These are phyloP conservation scores for Lophura nycthemera DNA, from an alignment of 2,113 vertebrate genomes.

Conservation along the genomic window DNA sequence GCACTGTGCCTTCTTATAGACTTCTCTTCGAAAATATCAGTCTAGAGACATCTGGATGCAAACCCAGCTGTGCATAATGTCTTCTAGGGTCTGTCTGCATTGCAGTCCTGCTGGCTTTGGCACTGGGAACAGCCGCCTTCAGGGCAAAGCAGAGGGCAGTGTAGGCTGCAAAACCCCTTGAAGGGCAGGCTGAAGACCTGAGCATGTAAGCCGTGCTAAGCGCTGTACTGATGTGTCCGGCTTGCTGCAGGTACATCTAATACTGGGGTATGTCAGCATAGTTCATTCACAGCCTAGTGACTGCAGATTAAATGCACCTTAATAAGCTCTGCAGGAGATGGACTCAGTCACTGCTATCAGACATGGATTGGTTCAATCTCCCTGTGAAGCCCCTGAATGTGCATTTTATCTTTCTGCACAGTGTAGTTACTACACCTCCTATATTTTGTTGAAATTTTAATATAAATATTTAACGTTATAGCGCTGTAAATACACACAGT, in stretches of 20 bases:
- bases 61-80: background rate
- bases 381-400: background rate
- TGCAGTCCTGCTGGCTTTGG: background rate
- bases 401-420: background rate
- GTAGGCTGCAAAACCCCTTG: background rate
- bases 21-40: background rate
- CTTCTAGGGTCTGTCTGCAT: background rate
- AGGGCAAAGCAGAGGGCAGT: fast-evolving
- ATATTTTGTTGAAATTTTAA: background rate
- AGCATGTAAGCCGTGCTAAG: background rate
- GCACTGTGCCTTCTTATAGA: background rate
- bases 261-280: background rate
- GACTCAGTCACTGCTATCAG: fast-evolving
- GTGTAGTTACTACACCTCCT: background rate
- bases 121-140: fast-evolving
- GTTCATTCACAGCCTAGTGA: background rate
- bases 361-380: background rate
- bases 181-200: background rate
- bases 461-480: background rate
- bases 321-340: background rate
- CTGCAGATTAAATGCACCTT: background rate
- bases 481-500: background rate
- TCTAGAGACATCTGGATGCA: background rate
- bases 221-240: background rate
- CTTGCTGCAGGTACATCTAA: background rate